A percentile compares a stretch with the other conserved stretches of the same genome.
Conservation (phyloP, 2,113 vertebrate species). For the Psilopsiagon aymara region DNA sequence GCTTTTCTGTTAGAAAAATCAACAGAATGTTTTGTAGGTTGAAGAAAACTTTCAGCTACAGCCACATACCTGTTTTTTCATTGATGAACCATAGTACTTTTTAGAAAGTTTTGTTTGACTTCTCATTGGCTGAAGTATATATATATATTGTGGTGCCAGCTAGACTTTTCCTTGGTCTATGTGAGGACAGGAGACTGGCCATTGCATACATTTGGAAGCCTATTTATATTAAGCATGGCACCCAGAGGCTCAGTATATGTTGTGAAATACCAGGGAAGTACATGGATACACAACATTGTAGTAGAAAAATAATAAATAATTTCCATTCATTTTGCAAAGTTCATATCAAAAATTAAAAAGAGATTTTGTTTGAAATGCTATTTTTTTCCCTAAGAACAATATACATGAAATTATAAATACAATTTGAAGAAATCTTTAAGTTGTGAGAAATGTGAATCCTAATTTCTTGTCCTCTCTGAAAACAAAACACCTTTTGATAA, state of each 20-base stretch:
- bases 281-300: background rate
- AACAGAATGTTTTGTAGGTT: background rate
- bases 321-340: background rate
- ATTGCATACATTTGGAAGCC: background rate
- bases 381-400: background rate
- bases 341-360: background rate
- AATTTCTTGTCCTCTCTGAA: background rate
- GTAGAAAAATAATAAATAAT: background rate
- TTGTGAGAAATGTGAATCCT: background rate
- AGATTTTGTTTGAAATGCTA: background rate
- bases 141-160: no score
- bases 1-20: background rate
- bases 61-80: background rate
- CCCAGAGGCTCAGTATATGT: background rate
- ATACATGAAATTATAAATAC: background rate
- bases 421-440: background rate
- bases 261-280: background rate
- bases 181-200: background rate
- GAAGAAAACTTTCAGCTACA: background rate
- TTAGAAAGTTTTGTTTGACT: background rate
- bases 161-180: background rate
- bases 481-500: background rate
- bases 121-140: background rate
- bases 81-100: fast-evolving
- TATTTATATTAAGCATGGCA: background rate